Evolutionary conservation across 2,888 invertebrate genomes (phyloP), one percentile per base, ranked within the genome.

Genomic region (Nasonovia ribisnigri): DNA sequence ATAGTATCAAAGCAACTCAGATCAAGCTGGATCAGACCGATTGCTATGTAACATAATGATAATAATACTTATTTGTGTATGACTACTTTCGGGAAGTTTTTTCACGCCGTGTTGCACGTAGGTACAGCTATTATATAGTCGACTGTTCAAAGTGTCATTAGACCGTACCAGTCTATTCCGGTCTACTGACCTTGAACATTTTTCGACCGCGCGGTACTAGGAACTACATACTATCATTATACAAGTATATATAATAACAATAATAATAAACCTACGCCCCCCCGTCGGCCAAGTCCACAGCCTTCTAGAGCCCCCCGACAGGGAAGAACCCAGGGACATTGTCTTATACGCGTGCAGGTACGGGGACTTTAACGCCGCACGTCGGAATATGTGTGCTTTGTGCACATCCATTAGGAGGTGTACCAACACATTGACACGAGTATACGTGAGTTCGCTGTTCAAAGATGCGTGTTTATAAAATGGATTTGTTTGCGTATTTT

Each of bases 91-190:
- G 89, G 89, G 89, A 89, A 89, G 89, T 60, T 57, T 43, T 86
- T 86, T 46, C 29, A 46, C 43, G 86, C 29, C 86, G 13, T 13
- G 13, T 26, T 46, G 29, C 86, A 43, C 43, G 29, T 29, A 11
- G 29, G 29, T 60, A 60, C 57, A 57, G 57, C 57, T 60, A 60
- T n/a, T n/a, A n/a, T n/a, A n/a, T 42, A 26, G 46, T 29, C 86
- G 46, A 43, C 77, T 20, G 20, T 20, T 77, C 10, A 20, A 84
- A 91, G 54, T 91, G 84, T 92, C 92, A 86, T 92, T 87, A 92
- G 46, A 92, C 86, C 92, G 86, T 92, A 92, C 46, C 87, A 43
- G 54, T 91, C 86, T 43, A 88, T 92, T 88, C 92, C 92, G 92
- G 92, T 84, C 43, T 54, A 20, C 42, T 16, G 87, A 48, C 92